Evolutionary conservation across 2,797 vertebrate genomes (phyloP).

Genomic region (Podarcis siculus): DNA sequence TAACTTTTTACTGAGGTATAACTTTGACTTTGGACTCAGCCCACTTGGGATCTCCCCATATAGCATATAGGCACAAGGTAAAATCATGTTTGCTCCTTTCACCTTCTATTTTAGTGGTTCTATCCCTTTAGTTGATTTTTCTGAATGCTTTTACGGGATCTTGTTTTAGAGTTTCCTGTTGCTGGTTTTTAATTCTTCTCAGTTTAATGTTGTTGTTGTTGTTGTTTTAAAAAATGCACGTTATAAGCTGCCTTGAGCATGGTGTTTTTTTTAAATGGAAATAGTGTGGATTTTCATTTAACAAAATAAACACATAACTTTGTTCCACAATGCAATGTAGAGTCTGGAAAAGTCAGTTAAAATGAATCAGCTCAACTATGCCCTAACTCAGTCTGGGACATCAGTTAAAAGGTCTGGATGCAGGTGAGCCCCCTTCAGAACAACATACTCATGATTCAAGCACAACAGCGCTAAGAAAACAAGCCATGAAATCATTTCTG

Average conservation of each 20-base stretch:
- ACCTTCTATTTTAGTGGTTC: too few species aligned
- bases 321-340: not conserved
- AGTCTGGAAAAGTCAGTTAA: not conserved
- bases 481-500: not conserved
- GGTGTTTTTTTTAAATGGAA: not conserved
- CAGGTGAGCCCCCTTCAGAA: not conserved
- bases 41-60: too few species aligned
- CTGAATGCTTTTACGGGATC: not conserved
- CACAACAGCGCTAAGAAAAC: not conserved
- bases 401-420: not conserved
- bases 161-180: not conserved
- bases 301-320: not conserved
- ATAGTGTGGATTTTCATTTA: not conserved
- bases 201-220: not conserved
- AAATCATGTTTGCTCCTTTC: too few species aligned
- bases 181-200: not conserved
- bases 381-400: not conserved
- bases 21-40: too few species aligned
- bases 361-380: not conserved
- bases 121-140: not conserved
- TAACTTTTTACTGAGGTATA: not conserved
- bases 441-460: not conserved
- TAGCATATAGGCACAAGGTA: too few species aligned
- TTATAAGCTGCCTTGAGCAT: not conserved
- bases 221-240: not conserved